Base-by-base conservation (phyloP, 1,140 invertebrate species). In the Drosophila watanabei region DNA sequence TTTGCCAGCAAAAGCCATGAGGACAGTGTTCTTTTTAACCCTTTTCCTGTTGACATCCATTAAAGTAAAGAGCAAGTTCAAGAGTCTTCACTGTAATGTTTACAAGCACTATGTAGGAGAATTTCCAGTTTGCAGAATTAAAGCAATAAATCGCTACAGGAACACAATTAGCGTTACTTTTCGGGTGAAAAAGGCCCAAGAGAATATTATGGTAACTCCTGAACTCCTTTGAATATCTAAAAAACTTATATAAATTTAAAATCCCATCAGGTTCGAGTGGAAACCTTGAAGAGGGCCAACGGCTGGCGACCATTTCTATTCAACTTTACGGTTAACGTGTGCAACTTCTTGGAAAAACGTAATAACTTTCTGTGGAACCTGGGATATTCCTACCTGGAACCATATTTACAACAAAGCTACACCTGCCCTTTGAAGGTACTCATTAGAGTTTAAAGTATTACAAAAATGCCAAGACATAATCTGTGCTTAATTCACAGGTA, bases 261-360 rank as follows among this genome's bases (percentile, higher is more conserved):
- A 16, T 49, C 4, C 4, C 8, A 28, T 0, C 5, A 72, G 60
- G 4, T 60, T 35, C 46, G 49, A 46, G 18, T 76, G 7, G 18
- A 28, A n/a, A 20, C 56, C 0, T 41, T 75, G 4, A 75, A 68
- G 18, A 51, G 51, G 5, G 56, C 16, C 9, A 78, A 65, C 18
- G 63, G 52, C 13, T 78, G 75, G 75, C 49, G 13, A 32, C 63
- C 71, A 0, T 70, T 60, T 64, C 39, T 79, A 0, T 79, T 69
- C 28, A 41, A 75, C 20, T 16, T 49, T 14, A 68, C 49, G 3
- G 0, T 66, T 43, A 37, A 52, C 18, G 0, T 51, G 13, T 69
- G 66, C 30, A 46, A 61, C 4, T 43, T 69, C 13, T 52, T 61
- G n/a, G 14, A 20, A 8, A 41, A 39, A 2, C 18, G 32, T 10